Percentiles rank a stretch among this genome's conserved stretches.
Conservation (phyloP, 1,140 invertebrate species). For the Drosophila mauritiana region DNA sequence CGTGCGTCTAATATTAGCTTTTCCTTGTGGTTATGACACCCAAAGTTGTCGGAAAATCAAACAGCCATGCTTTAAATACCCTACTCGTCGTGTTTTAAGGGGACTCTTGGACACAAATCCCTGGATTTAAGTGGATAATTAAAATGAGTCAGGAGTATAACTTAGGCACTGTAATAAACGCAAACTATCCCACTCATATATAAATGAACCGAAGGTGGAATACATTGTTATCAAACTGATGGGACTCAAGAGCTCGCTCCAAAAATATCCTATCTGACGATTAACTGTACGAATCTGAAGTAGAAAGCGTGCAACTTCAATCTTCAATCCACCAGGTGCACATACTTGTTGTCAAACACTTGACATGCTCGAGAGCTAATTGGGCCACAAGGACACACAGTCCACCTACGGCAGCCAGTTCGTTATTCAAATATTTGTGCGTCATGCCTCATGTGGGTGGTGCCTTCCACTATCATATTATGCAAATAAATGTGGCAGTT, state of each 20-base stretch:
- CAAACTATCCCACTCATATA: slow-evolving; percentile 41
- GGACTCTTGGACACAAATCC: slow-evolving; percentile 11
- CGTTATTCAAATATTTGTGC: slow-evolving; percentile 32
- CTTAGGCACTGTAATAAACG: slow-evolving; percentile 45
- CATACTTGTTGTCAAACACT: slow-evolving; percentile 10
- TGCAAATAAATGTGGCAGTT: slow-evolving; percentile 18
- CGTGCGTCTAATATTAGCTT: neutral
- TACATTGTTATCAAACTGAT: slow-evolving; percentile 26
- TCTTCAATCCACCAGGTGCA: slow-evolving; percentile 1
- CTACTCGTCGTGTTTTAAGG: slow-evolving; percentile 10
- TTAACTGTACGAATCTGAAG: slow-evolving; percentile 29
- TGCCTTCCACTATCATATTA: slow-evolving; percentile 17
- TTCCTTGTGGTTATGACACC: slow-evolving; percentile 42
- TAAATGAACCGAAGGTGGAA: slow-evolving; percentile 41
- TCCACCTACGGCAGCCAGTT: slow-evolving; percentile 24
- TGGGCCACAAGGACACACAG: slow-evolving; percentile 43
- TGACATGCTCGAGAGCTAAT: slow-evolving; percentile 47
- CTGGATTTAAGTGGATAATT: slow-evolving; percentile 5
- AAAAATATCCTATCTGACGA: slow-evolving; percentile 30
- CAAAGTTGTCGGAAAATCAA: slow-evolving; percentile 3
- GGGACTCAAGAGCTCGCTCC: slow-evolving; percentile 10
- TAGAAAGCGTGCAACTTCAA: neutral
- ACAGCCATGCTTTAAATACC: slow-evolving; percentile 12
- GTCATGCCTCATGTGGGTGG: neutral
- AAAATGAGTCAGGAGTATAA: neutral